These are phyloP conservation scores for Chionoecetes opilio DNA, from an alignment of 1,140 invertebrate species.

Conservation along the genomic window DNA sequence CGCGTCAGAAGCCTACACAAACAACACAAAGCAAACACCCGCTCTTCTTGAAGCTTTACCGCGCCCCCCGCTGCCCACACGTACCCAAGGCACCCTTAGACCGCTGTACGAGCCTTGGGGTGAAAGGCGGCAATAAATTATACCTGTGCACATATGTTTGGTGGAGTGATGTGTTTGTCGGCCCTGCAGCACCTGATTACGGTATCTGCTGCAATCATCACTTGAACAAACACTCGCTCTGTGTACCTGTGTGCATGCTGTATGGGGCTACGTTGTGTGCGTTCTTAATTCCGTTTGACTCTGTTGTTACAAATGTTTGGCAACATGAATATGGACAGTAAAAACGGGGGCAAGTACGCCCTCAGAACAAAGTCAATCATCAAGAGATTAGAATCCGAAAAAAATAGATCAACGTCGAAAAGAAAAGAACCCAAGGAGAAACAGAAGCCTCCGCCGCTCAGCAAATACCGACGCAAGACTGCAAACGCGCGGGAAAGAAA, in stretches of 20 bases:
- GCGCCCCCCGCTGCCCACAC: constrained; percentile 11
- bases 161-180: neutral
- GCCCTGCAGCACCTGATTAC: neutral
- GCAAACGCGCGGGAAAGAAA: constrained; percentile 94
- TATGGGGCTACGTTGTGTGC: neutral
- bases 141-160: neutral
- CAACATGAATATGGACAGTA: constrained; percentile 67
- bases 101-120: neutral
- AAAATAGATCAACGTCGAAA: constrained; percentile 82
- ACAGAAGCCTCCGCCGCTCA: constrained; percentile 91
- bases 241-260: neutral
- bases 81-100: neutral
- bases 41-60: neutral
- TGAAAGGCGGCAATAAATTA: constrained; percentile 6
- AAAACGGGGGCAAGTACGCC: constrained; percentile 84
- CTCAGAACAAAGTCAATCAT: constrained; percentile 85
- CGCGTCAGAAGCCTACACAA: constrained; percentile 71
- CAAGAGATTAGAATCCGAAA: constrained; percentile 85
- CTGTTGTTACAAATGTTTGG: neutral
- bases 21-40: constrained; percentile 69
- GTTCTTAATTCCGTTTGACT: neutral
- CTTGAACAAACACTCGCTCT: neutral
- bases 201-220: neutral
- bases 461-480: constrained; percentile 94
- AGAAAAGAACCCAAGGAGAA: constrained; percentile 85